Evolutionary conservation across 2,888 invertebrate genomes (phyloP).

Genomic region (Drosophila stalkeri): DNA sequence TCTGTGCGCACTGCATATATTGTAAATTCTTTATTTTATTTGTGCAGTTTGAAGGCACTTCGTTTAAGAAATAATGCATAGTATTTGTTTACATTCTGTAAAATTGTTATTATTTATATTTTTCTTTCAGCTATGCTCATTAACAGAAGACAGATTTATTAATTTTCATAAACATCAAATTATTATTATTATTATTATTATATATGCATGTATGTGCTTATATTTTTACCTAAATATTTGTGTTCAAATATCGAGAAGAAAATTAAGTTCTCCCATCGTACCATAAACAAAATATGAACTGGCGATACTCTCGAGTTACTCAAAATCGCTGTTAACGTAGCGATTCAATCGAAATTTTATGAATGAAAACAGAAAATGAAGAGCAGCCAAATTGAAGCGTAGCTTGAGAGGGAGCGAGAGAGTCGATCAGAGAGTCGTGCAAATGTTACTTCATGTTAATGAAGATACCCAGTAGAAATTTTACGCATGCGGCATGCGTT

Average conservation of each 20-base stretch:
- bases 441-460: slow-evolving; percentile 11
- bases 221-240: slow-evolving; percentile 13
- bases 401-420: slow-evolving; percentile 19
- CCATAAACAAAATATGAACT: slow-evolving; percentile 4
- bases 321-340: slow-evolving; percentile 24
- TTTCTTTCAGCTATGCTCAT: background rate
- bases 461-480: slow-evolving; percentile 16
- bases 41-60: background rate
- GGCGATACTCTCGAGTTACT: slow-evolving; percentile 24
- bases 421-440: slow-evolving; percentile 21
- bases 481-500: slow-evolving; percentile 10
- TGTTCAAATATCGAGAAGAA: background rate
- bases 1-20: slow-evolving; percentile 9
- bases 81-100: slow-evolving; percentile 7
- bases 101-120: slow-evolving; percentile 11
- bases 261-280: background rate
- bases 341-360: slow-evolving; percentile 32
- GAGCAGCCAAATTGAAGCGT: slow-evolving; percentile 12
- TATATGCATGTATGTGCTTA: background rate
- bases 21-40: slow-evolving; percentile 1
- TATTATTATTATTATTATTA: slow-evolving; percentile 7
- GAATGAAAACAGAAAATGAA: slow-evolving; percentile 38
- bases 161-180: slow-evolving; percentile 1
- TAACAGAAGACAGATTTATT: background rate
- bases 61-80: background rate